Conservation (phyloP, 2,797 vertebrate genomes). For the Lycodopsis pacificus region DNA sequence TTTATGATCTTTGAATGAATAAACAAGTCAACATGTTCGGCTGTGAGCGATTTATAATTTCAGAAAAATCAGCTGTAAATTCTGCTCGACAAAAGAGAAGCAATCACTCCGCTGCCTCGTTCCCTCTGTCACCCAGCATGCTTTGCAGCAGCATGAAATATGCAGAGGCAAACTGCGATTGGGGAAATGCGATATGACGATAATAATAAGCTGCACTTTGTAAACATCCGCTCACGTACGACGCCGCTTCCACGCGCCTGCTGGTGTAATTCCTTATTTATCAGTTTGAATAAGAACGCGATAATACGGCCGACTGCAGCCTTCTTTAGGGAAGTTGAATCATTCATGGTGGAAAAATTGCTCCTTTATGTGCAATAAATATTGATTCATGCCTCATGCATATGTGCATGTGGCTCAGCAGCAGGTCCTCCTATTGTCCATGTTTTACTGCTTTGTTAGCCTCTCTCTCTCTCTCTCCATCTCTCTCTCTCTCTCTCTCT, state of each 20-base stretch:
- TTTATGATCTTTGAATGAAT: slow-evolving; percentile 59
- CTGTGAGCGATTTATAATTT: slow-evolving; percentile 53
- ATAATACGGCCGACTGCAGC: slow-evolving; percentile 69
- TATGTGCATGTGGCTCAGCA: slow-evolving; percentile 67
- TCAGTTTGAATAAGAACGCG: slow-evolving; percentile 73
- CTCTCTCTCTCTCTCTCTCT: slow-evolving; percentile 47
- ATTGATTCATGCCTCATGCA: slow-evolving; percentile 84
- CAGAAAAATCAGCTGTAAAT: slow-evolving; percentile 46
- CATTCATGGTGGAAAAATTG: slow-evolving; percentile 84
- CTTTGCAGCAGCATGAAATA: slow-evolving; percentile 67
- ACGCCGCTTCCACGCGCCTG: slow-evolving; percentile 40
- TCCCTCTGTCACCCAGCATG: slow-evolving; percentile 45
- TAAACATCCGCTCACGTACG: slow-evolving; percentile 74
- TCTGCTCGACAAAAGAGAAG: slow-evolving; percentile 36
- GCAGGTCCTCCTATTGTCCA: slow-evolving; percentile 58
- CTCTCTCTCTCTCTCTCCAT: slow-evolving; percentile 42
- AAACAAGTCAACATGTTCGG: slow-evolving; percentile 51
- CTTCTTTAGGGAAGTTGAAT: slow-evolving; percentile 77
- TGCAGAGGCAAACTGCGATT: slow-evolving; percentile 54
- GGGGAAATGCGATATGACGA: slow-evolving; percentile 62
- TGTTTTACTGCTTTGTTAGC: slow-evolving; percentile 65
- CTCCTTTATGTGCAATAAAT: slow-evolving; percentile 86
- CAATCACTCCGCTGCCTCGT: slow-evolving; percentile 31
- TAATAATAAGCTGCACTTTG: slow-evolving; percentile 78
- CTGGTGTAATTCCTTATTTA: slow-evolving; percentile 73